Conservation (phyloP, 1,140 invertebrate genomes). For the Andricus grossulariae region DNA sequence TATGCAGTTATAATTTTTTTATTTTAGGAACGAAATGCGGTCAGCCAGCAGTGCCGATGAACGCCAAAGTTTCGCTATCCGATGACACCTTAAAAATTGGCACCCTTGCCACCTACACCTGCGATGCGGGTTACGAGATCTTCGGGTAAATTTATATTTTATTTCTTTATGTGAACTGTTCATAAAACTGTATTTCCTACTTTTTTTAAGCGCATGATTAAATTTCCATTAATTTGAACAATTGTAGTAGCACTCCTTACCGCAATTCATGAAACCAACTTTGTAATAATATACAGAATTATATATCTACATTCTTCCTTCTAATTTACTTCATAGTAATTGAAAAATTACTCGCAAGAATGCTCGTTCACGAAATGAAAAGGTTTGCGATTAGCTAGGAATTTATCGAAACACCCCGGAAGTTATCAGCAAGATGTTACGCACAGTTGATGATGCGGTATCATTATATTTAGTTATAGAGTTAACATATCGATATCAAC, state of each 20-base stretch:
- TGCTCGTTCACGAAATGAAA: not conserved
- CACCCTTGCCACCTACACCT: constrained; percentile 85
- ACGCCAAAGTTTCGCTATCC: constrained; percentile 81
- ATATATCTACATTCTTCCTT: not conserved
- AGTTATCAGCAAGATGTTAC: not conserved
- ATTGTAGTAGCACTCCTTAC: not conserved
- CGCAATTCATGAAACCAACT: not conserved
- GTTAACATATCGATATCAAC: not conserved
- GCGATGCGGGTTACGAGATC: constrained; percentile 88
- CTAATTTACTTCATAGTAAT: not conserved
- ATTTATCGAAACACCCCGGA: not conserved
- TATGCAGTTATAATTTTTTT: constrained; percentile 40
- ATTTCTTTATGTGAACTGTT: too few relatives aligned
- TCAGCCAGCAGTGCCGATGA: constrained; percentile 88
- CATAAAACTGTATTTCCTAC: too few relatives aligned
- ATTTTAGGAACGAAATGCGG: constrained; percentile 80
- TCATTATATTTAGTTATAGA: not conserved
- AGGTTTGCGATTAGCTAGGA: constrained; percentile 8
- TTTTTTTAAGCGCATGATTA: too few relatives aligned
- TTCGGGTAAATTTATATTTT: constrained; percentile 76
- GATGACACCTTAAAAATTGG: constrained; percentile 76
- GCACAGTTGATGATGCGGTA: not conserved
- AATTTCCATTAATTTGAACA: too few relatives aligned
- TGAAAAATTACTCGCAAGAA: not conserved
- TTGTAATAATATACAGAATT: not conserved